Conservation (phyloP, 1,140 invertebrate genomes). For the Helicoverpa armigera region DNA sequence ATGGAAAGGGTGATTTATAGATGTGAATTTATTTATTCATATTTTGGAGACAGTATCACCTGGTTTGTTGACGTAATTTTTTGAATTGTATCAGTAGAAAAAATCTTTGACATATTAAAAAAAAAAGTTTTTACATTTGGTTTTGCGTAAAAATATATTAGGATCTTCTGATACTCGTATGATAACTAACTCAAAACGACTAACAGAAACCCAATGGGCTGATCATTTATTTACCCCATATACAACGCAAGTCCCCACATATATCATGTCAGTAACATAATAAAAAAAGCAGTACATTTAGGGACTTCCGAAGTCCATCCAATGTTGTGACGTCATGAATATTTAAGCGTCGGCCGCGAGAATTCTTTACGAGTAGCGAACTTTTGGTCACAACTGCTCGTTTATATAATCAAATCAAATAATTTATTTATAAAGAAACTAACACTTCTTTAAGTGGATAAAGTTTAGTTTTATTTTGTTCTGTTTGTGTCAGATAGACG, state of each 20-base stretch:
- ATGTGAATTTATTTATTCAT: neutral
- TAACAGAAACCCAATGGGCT: neutral
- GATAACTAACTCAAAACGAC: too few species aligned
- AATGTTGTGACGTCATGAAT: constrained; percentile 32
- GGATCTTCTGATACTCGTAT: too few species aligned
- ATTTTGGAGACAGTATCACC: neutral
- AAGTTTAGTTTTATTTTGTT: constrained; percentile 26
- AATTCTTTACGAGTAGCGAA: constrained; percentile 26
- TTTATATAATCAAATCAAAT: constrained; percentile 43
- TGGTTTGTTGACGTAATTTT: too few species aligned
- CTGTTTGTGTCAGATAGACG: neutral
- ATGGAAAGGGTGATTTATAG: neutral
- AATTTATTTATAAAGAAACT: constrained; percentile 33
- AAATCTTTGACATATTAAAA: too few species aligned
- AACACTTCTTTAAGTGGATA: constrained; percentile 2
- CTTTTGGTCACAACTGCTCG: neutral
- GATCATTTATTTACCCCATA: neutral
- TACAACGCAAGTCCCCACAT: neutral
- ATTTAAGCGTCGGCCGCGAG: constrained; percentile 14
- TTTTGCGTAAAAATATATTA: too few species aligned
- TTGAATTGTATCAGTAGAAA: too few species aligned
- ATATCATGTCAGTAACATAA: constrained; percentile 26
- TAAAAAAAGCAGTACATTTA: constrained; percentile 41
- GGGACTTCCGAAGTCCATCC: constrained; percentile 26
- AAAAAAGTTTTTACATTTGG: too few species aligned